Conservation (phyloP, 2,113 vertebrate genomes). For the Mustelus asterias region DNA sequence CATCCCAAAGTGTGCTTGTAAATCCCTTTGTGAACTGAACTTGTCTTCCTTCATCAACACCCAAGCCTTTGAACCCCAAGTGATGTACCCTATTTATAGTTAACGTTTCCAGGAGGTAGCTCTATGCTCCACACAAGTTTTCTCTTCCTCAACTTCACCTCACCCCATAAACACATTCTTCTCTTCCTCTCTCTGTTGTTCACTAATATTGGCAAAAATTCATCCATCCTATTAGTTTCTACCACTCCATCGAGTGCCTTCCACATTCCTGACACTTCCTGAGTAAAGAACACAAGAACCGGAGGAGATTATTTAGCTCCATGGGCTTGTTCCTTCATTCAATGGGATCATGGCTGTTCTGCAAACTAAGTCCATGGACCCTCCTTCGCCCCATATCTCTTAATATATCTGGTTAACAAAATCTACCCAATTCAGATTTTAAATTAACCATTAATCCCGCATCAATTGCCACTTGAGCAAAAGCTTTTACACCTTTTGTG, state of each 20-base stretch:
- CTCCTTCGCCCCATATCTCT: neutral
- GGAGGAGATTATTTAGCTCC: neutral
- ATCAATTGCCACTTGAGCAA: neutral
- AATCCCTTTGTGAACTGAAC: too few relatives aligned
- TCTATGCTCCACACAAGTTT: neutral
- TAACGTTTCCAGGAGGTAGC: neutral
- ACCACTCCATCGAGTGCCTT: neutral
- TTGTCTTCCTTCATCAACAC: neutral
- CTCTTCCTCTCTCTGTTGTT: neutral
- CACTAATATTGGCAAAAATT: neutral
- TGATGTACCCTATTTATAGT: neutral
- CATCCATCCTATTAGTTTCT: neutral
- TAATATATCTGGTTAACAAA: neutral
- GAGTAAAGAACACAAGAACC: neutral
- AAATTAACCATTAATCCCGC: neutral
- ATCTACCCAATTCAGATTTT: neutral
- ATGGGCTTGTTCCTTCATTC: neutral
- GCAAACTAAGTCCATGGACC: neutral
- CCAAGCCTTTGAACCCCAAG: neutral
- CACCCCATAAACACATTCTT: neutral
- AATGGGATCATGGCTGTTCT: neutral
- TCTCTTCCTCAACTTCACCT: neutral
- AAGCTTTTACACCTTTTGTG: neutral
- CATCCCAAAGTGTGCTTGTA: neutral
- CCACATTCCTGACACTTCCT: neutral